These are phyloP conservation scores for Julus scandinavius DNA, from an alignment of 2,888 invertebrate genomes.

Conservation along the genomic window DNA sequence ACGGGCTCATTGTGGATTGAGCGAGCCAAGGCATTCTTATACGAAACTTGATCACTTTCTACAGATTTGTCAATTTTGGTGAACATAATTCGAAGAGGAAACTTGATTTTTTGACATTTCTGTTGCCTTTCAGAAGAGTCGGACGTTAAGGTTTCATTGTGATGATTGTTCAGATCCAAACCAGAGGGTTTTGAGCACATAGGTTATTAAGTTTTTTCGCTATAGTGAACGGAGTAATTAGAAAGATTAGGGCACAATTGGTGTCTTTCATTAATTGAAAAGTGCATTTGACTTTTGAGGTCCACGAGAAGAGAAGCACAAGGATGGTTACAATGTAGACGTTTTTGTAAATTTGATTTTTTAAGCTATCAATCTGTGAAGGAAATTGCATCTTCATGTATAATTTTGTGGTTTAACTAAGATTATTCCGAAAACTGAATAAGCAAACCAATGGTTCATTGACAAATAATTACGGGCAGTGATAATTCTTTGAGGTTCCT, in stretches of 20 bases:
- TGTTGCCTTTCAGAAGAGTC: slow-evolving; percentile 33
- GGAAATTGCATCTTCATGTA: background rate
- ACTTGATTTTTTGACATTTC: slow-evolving; percentile 31
- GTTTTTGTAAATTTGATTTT: background rate
- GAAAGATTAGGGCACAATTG: background rate
- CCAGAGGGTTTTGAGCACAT: background rate
- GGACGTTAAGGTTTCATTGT: background rate
- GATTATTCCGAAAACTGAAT: too few species aligned
- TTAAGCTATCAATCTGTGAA: background rate
- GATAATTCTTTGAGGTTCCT: background rate
- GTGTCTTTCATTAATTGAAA: slow-evolving; percentile 23
- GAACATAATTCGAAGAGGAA: slow-evolving; percentile 17
- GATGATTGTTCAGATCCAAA: background rate
- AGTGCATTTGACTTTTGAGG: background rate
- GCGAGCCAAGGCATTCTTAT: slow-evolving; percentile 7
- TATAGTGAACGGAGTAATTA: slow-evolving; percentile 25
- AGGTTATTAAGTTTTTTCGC: slow-evolving; percentile 2
- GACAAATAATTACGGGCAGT: background rate
- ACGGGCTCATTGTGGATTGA: background rate
- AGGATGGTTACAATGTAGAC: slow-evolving; percentile 1
- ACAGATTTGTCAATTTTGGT: slow-evolving; percentile 33
- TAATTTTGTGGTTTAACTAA: too few species aligned
- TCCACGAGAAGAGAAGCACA: background rate
- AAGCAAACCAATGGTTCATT: background rate
- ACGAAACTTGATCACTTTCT: slow-evolving; percentile 33